Percentiles rank a stretch among this genome's conserved stretches.
phyloP scores from a whole-genome alignment of 1,140 invertebrate genomes.

The Atta colombica region DNA sequence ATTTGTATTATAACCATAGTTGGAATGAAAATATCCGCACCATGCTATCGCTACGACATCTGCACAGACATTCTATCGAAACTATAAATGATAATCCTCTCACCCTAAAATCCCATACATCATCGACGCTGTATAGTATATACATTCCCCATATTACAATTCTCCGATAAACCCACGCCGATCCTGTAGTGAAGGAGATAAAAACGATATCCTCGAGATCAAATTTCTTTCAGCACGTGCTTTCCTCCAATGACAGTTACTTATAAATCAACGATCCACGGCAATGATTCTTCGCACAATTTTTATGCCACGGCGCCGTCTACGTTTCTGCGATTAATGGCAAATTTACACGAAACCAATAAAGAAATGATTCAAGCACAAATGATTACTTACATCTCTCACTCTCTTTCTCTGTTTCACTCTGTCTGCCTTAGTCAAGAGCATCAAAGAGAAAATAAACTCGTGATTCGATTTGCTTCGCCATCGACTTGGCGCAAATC shows the following conservation, averaged over 20 bases:
- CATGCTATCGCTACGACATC: not conserved
- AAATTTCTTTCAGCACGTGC: slow-evolving; percentile 44
- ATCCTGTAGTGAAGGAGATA: slow-evolving; percentile 34
- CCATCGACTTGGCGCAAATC: not conserved
- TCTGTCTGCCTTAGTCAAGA: not conserved
- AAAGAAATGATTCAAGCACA: not conserved
- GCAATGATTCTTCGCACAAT: not conserved
- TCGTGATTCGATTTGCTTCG: slow-evolving; percentile 1
- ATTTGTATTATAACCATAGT: slow-evolving; percentile 7
- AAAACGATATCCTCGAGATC: slow-evolving; percentile 46
- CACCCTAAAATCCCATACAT: slow-evolving; percentile 41
- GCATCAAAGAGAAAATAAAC: not conserved
- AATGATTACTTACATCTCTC: not conserved
- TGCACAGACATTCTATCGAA: not conserved
- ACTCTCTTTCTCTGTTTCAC: not conserved
- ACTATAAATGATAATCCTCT: slow-evolving; percentile 37
- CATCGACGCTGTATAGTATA: slow-evolving; percentile 16
- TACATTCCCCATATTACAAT: slow-evolving; percentile 25
- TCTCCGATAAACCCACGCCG: slow-evolving; percentile 32
- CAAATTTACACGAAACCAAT: slow-evolving; percentile 18
- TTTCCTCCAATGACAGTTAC: slow-evolving; percentile 22
- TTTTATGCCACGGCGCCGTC: not conserved
- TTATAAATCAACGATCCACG: slow-evolving; percentile 44
- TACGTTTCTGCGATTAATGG: slow-evolving; percentile 5
- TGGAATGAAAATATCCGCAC: slow-evolving; percentile 3